These are phyloP conservation scores for Sclerodermus sp. DNA, from an alignment of 2,888 invertebrate genomes.

Conservation along the genomic window DNA sequence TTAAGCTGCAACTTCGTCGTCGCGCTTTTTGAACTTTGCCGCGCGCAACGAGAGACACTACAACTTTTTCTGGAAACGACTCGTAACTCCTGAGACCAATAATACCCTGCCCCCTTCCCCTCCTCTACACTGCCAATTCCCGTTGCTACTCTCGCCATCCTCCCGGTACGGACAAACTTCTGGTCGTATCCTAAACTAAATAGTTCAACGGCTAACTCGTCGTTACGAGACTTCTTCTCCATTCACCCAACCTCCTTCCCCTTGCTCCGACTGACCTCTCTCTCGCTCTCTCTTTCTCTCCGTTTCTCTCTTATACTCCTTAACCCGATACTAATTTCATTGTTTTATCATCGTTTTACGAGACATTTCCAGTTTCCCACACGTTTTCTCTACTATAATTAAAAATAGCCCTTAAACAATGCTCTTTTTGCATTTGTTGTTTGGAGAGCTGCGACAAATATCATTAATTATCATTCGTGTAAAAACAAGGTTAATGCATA, in stretches of 20 bases:
- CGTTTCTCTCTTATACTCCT: no score
- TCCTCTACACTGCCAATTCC: not conserved
- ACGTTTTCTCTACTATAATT: no score
- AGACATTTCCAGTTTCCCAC: no score
- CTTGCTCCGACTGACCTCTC: constrained; percentile 6
- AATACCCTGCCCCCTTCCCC: constrained; percentile 3
- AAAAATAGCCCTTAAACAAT: no score
- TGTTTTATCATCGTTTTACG: no score
- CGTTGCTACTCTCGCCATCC: not conserved
- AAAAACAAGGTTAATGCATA: no score
- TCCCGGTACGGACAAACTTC: no score
- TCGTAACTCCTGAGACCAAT: constrained; percentile 10
- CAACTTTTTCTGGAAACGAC: constrained; percentile 3
- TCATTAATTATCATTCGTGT: no score
- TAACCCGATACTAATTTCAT: no score
- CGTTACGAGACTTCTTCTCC: constrained; percentile 7
- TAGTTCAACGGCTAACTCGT: constrained; percentile 5
- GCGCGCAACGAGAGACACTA: not conserved
- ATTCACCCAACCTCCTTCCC: constrained; percentile 6
- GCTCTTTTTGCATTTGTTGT: no score
- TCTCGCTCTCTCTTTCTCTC: constrained; percentile 12
- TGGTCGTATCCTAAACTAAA: not conserved
- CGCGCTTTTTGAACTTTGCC: constrained; percentile 28
- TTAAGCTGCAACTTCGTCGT: constrained; percentile 31
- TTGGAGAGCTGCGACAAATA: no score